Evolutionary conservation across 2,888 invertebrate genomes (phyloP).

Genomic region (Xestia ashworthii): DNA sequence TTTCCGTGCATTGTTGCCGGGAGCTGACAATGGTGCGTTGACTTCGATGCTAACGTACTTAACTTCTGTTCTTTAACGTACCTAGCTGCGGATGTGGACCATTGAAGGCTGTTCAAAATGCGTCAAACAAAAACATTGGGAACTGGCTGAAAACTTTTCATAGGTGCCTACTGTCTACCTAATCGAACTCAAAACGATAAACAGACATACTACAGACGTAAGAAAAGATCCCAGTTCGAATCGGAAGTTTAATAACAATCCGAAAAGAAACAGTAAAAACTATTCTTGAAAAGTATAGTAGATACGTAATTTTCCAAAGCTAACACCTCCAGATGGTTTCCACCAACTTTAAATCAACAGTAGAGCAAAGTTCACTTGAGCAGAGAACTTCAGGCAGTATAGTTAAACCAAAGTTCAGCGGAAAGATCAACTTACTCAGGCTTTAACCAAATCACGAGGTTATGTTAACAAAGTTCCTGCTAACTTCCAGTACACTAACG

Average conservation of each 20-base stretch:
- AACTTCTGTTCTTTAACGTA: slow-evolving; percentile 38
- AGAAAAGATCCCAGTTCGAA: not conserved
- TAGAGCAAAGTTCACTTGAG: not conserved
- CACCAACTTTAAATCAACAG: slow-evolving; percentile 5
- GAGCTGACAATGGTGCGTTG: slow-evolving; percentile 73
- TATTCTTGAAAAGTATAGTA: not conserved
- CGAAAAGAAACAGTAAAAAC: not conserved
- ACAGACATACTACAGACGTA: not conserved
- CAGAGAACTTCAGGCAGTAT: slow-evolving; percentile 14
- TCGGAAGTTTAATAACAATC: not conserved
- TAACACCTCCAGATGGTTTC: not conserved
- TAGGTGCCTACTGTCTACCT: not conserved
- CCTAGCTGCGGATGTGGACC: not conserved
- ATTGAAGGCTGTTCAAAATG: not conserved
- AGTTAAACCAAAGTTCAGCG: slow-evolving; percentile 25
- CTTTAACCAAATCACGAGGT: slow-evolving; percentile 17
- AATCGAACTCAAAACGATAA: not conserved
- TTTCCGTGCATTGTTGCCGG: slow-evolving; percentile 75
- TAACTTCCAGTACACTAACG: slow-evolving; percentile 26
- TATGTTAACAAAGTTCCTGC: slow-evolving; percentile 18
- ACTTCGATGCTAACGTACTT: slow-evolving; percentile 67
- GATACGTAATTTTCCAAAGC: not conserved
- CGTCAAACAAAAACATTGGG: not conserved
- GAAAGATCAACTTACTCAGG: slow-evolving; percentile 4
- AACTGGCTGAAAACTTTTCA: not conserved